Percentiles rank a stretch among this genome's conserved stretches.
These are phyloP conservation scores for Protobothrops flavoviridis DNA, from an alignment of 2,113 vertebrate species.

Conservation along the genomic window DNA sequence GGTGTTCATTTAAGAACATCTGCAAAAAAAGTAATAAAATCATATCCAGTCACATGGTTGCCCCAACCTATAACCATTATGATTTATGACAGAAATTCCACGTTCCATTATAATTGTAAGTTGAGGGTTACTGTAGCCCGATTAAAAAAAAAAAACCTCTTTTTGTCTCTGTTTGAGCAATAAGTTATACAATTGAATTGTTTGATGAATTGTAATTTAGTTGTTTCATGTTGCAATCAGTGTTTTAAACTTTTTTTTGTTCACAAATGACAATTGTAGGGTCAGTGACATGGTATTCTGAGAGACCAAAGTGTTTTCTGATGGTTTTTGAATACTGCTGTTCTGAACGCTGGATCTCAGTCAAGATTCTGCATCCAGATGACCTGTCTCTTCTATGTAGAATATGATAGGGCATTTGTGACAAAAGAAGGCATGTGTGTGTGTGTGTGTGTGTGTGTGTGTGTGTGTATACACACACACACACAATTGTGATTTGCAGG, in stretches of 20 bases:
- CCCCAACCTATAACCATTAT: not conserved
- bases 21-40: not conserved
- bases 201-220: not conserved
- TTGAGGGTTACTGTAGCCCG: not conserved
- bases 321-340: not conserved
- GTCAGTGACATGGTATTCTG: not conserved
- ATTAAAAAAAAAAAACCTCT: not conserved
- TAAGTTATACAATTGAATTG: not conserved
- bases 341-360: not conserved
- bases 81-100: not conserved
- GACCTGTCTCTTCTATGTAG: not conserved
- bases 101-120: not conserved
- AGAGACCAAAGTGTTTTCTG: not conserved
- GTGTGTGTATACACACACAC: too few species aligned
- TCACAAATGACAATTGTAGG: not conserved
- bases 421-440: not conserved
- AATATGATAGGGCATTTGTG: not conserved
- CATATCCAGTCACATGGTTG: too few species aligned
- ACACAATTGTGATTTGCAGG: not conserved
- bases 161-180: not conserved
- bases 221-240: not conserved
- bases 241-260: not conserved
- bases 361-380: not conserved
- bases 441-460: too few species aligned
- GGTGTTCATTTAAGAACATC: not conserved